phyloP scores from a whole-genome alignment of 2,113 vertebrate genomes.

The Oxygymnocypris stewartii region DNA sequence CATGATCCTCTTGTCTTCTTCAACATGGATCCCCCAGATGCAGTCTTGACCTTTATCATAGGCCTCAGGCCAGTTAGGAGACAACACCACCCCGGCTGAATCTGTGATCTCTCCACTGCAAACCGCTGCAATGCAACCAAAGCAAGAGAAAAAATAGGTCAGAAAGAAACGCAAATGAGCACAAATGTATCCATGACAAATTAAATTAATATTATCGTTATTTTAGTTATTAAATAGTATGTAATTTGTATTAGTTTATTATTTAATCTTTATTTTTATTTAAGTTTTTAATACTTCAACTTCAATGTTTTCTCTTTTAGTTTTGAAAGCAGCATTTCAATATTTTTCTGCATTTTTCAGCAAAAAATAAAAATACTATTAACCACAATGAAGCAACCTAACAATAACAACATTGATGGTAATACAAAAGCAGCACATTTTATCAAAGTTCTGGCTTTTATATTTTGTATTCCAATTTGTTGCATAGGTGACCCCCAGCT shows the following conservation, averaged over 20 bases:
- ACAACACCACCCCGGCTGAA: slow-evolving; percentile 85
- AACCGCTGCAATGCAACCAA: slow-evolving; percentile 77
- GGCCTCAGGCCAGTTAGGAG: slow-evolving; percentile 93
- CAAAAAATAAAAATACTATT: no score
- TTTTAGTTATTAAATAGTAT: not conserved
- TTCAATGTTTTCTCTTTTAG: no score
- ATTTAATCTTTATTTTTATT: no score
- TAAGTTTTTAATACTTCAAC: no score
- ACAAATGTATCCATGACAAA: not conserved
- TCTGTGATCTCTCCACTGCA: slow-evolving; percentile 95
- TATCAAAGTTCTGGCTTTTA: no score
- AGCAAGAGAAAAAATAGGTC: not conserved
- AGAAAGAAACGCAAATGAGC: not conserved
- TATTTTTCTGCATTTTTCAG: no score
- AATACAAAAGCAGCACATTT: no score
- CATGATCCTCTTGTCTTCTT: slow-evolving; percentile 95
- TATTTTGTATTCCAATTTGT: no score
- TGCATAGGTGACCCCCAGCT: no score
- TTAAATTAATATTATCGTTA: not conserved
- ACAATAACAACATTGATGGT: not conserved
- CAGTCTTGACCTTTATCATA: slow-evolving; percentile 95
- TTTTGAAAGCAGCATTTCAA: no score
- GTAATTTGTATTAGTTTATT: no score
- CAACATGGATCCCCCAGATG: slow-evolving; percentile 96
- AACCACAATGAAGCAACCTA: no score